phyloP scores from a whole-genome alignment of 2,888 invertebrate species.

The Megastigmus dorsalis region DNA sequence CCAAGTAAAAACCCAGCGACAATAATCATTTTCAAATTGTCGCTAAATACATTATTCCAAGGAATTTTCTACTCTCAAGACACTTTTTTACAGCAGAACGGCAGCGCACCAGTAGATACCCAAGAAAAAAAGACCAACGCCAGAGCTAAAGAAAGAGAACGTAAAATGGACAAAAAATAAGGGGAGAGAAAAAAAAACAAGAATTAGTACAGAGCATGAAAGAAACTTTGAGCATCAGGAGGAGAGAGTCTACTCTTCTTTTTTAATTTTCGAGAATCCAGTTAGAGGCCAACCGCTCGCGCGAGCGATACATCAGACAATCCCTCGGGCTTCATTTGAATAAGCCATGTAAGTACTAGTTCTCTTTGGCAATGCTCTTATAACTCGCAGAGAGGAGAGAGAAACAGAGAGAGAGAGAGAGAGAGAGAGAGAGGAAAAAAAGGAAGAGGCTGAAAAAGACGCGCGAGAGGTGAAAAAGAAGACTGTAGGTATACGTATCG shows the following conservation, averaged over 20 bases:
- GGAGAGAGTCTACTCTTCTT: conserved; percentile 60
- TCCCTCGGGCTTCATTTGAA: conserved; percentile 68
- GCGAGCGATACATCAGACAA: conserved; percentile 68
- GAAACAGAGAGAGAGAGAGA: conserved; percentile 35
- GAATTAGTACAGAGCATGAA: conserved; percentile 10
- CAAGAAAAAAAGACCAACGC: not conserved
- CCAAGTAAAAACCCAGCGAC: too few species aligned
- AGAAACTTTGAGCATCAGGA: conserved; percentile 5
- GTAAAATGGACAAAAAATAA: not conserved
- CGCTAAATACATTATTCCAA: too few species aligned
- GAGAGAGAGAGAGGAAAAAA: conserved; percentile 11
- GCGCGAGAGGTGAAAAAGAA: conserved; percentile 41
- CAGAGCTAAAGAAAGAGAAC: not conserved
- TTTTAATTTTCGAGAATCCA: conserved; percentile 71
- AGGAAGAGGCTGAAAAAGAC: conserved; percentile 33
- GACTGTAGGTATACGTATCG: conserved; percentile 56
- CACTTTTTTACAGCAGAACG: not conserved
- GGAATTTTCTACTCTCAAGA: conserved; percentile 21
- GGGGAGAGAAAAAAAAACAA: not conserved
- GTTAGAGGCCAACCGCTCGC: conserved; percentile 63
- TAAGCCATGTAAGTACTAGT: conserved; percentile 71
- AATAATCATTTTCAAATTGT: too few species aligned
- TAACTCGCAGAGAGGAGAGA: not conserved
- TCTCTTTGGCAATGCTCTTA: conserved; percentile 58
- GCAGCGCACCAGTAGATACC: not conserved